Conservation (phyloP, 2,888 invertebrate species). For the Nudaria mundana region DNA sequence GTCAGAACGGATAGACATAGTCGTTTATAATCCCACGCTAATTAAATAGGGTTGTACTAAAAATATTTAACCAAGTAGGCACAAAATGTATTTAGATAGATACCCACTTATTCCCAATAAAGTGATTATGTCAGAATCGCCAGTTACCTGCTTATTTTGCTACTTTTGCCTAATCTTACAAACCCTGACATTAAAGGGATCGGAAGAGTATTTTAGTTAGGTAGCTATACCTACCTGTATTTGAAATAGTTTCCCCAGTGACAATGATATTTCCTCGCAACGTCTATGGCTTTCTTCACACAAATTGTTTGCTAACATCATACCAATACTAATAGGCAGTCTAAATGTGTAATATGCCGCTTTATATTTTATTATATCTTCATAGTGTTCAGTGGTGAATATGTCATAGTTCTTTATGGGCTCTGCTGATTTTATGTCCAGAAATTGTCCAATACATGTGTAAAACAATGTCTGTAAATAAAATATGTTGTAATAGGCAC, state of each 20-base stretch:
- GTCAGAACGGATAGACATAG: no score
- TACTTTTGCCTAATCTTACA: no score
- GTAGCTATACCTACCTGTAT: no score
- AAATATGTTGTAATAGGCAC: background rate
- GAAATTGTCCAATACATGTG: slow-evolving; percentile 88
- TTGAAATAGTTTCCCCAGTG: slow-evolving; percentile 96
- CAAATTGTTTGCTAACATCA: slow-evolving; percentile 87
- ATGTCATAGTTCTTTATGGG: slow-evolving; percentile 45
- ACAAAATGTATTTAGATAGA: no score
- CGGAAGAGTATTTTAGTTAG: no score
- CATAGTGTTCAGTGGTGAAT: slow-evolving; percentile 91
- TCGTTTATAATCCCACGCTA: no score
- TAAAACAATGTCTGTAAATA: slow-evolving; percentile 66
- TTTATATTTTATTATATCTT: slow-evolving; percentile 91
- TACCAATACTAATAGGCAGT: slow-evolving; percentile 90
- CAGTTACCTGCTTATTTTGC: no score
- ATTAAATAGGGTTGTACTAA: no score
- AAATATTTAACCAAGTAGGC: no score
- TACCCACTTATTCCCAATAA: no score
- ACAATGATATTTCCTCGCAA: slow-evolving; percentile 87
- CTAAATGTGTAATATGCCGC: slow-evolving; percentile 94
- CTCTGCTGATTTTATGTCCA: slow-evolving; percentile 83
- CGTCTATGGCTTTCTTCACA: slow-evolving; percentile 86
- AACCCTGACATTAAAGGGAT: no score
- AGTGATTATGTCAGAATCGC: no score